Evolutionary conservation across 2,888 invertebrate genomes (phyloP), one percentile per base, ranked within the genome.

Genomic region (Stratiomys singularior): DNA sequence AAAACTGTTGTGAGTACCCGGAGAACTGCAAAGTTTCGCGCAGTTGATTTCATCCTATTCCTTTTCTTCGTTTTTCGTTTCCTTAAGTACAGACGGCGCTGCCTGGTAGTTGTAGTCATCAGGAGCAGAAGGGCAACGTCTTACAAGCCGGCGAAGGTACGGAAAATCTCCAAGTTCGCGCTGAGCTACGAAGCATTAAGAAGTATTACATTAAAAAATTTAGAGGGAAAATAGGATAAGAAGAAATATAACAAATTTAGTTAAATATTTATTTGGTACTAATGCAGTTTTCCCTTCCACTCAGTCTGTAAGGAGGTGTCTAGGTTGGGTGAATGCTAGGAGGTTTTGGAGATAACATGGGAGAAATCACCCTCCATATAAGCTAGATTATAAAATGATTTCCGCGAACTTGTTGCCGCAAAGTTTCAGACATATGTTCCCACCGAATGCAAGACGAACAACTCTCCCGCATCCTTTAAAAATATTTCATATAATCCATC

Each of bases 231-330:
- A 67, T 56, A 67, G 67, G 30, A 60, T 9, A 64, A 47, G 18
- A 64, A 78, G 66, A 71, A 76, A 79, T 72, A 67, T 56, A 74
- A 63, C 69, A 77, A 79, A 79, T 79, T 78, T 76, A 78, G 79
- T 79, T 79, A 79, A 79, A 79, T 78, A 79, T 79, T 79, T 78
- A 79, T 79, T 79, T 79, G 77, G 79, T 78, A 78, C 78, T 79
- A 79, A 78, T 79, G 79, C 79, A 79, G 78, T 79, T 78, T 64
- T 63, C 71, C 52, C 66, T 77, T 78, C 47, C 72, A 30, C 76
- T 27, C 76, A 67, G 77, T 52, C 58, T 52, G 78, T 37, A n/a
- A 0, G 15, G 15, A 15, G 18, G 52, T 13, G 23, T 21, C 7
- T 7, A 21, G 21, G 4, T 52, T 18, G 52, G 52, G 37, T 3